Evolutionary conservation across 2,113 vertebrate genomes (phyloP), one percentile per base, ranked within the genome.

Genomic region (Sinocyclocheilus rhinocerous): DNA sequence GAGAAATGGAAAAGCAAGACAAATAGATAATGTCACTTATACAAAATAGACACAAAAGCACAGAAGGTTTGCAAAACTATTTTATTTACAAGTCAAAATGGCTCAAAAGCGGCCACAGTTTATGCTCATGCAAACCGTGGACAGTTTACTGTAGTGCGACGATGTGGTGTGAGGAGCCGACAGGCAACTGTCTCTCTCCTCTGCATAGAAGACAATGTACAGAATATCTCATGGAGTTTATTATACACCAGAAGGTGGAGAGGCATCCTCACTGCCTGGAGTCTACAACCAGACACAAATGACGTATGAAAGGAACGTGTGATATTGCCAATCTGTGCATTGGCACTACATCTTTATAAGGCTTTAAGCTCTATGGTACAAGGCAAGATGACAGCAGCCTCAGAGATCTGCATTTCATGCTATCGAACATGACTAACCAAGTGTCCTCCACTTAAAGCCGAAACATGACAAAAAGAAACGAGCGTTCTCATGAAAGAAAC

Each of bases 81-180:
- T 97, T 93, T 99, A 99, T 99, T 99, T 99, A 99, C 97, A 99
- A 96, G 96, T 92, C 92, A 94, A 97, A 55, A 98, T 98, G 97
- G 97, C 97, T 98, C 97, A 96, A 96, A 93, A 96, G 95, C 97
- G 96, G 97, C 95, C 96, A 96, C 94, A 96, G 97, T 96, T 91
- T 90, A 96, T 96, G 93, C 95, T 97, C 97, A 96, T 97, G 97
- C 97, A 95, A 91, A 96, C 95, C 94, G 95, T 95, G 95, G 94
- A 94, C 92, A 91, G 94, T 94, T 95, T 85, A 93, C 93, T 95
- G 92, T 94, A 92, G 92, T 92, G 92, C 93, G 93, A 95, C 92
- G 89, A 85, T 85, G 93, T 94, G 87, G 86, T 90, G 92, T 95
- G 65, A 0, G 91, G 94, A 92, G 89, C 85, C 90, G 93, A 89